phyloP scores from a whole-genome alignment of 2,888 invertebrate species.

The Endomychus coccineus region DNA sequence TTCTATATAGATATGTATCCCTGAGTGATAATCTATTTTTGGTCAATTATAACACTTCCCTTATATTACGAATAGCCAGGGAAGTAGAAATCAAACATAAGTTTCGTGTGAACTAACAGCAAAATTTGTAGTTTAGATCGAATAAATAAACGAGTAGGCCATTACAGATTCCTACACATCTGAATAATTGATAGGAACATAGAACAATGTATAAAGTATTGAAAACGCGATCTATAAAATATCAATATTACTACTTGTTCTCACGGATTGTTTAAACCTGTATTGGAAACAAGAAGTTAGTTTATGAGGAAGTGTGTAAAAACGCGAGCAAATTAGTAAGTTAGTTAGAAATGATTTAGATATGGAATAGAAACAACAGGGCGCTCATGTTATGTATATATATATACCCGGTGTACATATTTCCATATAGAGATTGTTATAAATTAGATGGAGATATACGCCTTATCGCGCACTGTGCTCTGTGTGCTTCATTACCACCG shows the following conservation, averaged over 20 bases:
- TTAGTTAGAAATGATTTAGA: conserved; percentile 17
- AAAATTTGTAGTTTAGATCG: too few species aligned
- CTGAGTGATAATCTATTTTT: too few species aligned
- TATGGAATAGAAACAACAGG: conserved; percentile 15
- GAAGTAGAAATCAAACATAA: too few species aligned
- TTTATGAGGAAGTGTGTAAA: conserved; percentile 14
- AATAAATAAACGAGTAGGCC: too few species aligned
- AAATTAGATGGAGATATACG: conserved; percentile 15
- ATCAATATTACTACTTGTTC: conserved; percentile 14
- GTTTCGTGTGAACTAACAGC: too few species aligned
- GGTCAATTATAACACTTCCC: too few species aligned
- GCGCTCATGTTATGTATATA: conserved; percentile 14
- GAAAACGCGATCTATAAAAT: conserved; percentile 15
- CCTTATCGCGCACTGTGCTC: conserved; percentile 15
- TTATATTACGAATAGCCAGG: too few species aligned
- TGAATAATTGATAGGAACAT: too few species aligned
- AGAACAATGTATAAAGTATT: conserved; percentile 13
- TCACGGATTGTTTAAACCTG: conserved; percentile 10
- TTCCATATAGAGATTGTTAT: conserved; percentile 14
- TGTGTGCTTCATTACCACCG: conserved; percentile 15
- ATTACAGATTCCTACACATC: conserved; percentile 26
- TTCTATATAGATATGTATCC: too few species aligned
- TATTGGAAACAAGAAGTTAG: conserved; percentile 3
- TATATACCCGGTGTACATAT: conserved; percentile 12
- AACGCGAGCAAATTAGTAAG: conserved; percentile 15